These are phyloP conservation scores for Gastrophysa polygoni DNA, from an alignment of 2,888 invertebrate species.

Conservation along the genomic window DNA sequence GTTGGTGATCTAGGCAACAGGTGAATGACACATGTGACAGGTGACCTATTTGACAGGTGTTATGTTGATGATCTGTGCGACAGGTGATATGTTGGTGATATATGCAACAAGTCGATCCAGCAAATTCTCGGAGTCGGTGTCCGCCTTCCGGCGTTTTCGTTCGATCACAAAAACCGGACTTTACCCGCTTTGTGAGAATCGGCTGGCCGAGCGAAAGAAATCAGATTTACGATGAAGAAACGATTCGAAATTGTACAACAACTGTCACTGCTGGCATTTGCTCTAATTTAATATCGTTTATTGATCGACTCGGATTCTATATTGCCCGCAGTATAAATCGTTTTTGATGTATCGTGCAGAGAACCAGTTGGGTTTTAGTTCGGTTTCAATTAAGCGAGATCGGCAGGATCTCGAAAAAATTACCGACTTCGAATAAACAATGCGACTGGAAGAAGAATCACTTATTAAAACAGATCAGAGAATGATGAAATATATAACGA, in stretches of 20 bases:
- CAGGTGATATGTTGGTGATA: no score
- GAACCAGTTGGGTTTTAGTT: slow-evolving; percentile 4
- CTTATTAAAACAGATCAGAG: neutral
- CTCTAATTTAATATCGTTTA: slow-evolving; percentile 35
- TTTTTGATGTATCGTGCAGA: slow-evolving; percentile 8
- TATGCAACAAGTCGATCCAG: neutral
- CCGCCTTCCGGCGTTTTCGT: neutral
- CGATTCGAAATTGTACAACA: slow-evolving; percentile 28
- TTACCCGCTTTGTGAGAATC: slow-evolving; percentile 32
- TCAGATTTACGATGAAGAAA: slow-evolving; percentile 31
- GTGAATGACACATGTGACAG: no score
- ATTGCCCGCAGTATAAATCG: slow-evolving; percentile 9
- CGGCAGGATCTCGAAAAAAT: neutral
- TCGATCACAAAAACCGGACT: slow-evolving; percentile 33
- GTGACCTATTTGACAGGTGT: no score
- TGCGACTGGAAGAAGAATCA: neutral
- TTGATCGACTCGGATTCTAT: slow-evolving; percentile 20
- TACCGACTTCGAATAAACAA: neutral
- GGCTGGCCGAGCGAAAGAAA: slow-evolving; percentile 12
- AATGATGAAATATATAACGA: neutral
- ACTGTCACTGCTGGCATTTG: slow-evolving; percentile 33
- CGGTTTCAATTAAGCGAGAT: slow-evolving; percentile 9
- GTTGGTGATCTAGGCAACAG: no score
- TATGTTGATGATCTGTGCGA: no score
- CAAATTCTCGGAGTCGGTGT: neutral